Evolutionary conservation across 92 coral and sea anemone genomes (phyloP), one percentile per base, ranked within the genome.

Genomic region (Montipora capitata): DNA sequence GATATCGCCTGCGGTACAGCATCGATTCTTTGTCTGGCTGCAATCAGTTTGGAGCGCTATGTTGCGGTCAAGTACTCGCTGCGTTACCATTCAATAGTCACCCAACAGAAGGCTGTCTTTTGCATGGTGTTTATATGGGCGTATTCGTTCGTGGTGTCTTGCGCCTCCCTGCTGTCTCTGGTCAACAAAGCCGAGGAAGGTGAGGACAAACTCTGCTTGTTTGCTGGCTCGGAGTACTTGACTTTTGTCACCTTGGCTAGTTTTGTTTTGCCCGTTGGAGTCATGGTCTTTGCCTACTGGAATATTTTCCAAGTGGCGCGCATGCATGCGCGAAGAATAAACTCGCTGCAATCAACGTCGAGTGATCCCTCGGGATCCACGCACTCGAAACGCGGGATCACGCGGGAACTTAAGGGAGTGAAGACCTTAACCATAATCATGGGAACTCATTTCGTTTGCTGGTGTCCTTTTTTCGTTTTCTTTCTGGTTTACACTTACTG

Each of bases 1-100:
- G 99, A 97, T 40, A 89, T 97, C 20, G 67, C 93, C 12, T 94
- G 96, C 40, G 98, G 99, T 10, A 97, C 99, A 3, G 94, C 94
- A 7, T 88, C 98, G 42, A 94, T 97, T 49, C 83, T 97, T 14
- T 92, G 95, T 40, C 90, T 97, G 10, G 95, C 96, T 4, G 87
- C 89, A 27, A 97, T 97, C 43, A 94, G 98, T 68, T 82, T 94
- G 9, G 99, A 97, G 76, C 93, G 99, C 2, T 97, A 94, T 90
- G 88, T 96, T 15, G 98, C 99, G 3, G 95, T 97, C 3, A 94
- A 88, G 20, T 88, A 94, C 49, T 98, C 98, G 3, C 82, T 97
- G 8, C 96, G 86, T 58, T 97, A 97, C 76, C 91, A 88, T 51
- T 64, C 95, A 7, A 80, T 90, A 18, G 96, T 96, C 3, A 92